Evolutionary conservation across 2,888 invertebrate species (phyloP), one percentile per base, ranked within the genome.

Genomic region (Exephanes ischioxanthus): DNA sequence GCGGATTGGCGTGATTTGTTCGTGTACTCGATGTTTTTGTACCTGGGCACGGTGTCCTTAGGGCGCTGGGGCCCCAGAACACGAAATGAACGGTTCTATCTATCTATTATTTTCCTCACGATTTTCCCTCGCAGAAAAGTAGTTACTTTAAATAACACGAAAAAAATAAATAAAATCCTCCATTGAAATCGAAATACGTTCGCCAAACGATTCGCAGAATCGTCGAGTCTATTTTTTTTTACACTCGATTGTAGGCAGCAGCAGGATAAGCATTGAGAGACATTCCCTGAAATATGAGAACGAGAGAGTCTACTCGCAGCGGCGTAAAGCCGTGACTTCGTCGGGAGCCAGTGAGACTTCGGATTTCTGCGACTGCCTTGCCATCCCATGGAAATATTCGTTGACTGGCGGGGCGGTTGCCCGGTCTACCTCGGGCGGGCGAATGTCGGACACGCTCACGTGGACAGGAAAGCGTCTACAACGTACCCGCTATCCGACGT

Each of bases 401-500:
- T 77, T 55, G 66, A 80, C 80, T 63, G 63, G 67, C 51, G 22
- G 26, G 78, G 51, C 51, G 61, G 63, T 53, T 61, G 55, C 22
- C 67, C 71, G 78, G 58, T 22, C 48, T 73, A 41, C 41, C 58
- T 48, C 53, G 48, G 61, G 55, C 37, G 63, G 72, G 72, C 80
- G 26, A 85, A 76, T 67, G 73, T 83, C 85, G 85, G 85, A 85
- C 85, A 82, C 85, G 85, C 82, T 85, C 82, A 82, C 82, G 85
- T 85, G 85, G 79, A 85, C 85, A 83, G 61, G 76, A 85, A 83
- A 83, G 58, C 85, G 76, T 83, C 83, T 83, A 77, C 83, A 45
- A 71, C 79, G 82, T 71, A 78, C 9, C 26, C 30, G 51, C 70
- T 51, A 61, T 26, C 45, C 58, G 48, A 61, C 80, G 48, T 68